A percentile compares a stretch with the other conserved stretches of the same genome.
These are phyloP conservation scores for Ophraella communa DNA, from an alignment of 2,888 invertebrate genomes.

Conservation along the genomic window DNA sequence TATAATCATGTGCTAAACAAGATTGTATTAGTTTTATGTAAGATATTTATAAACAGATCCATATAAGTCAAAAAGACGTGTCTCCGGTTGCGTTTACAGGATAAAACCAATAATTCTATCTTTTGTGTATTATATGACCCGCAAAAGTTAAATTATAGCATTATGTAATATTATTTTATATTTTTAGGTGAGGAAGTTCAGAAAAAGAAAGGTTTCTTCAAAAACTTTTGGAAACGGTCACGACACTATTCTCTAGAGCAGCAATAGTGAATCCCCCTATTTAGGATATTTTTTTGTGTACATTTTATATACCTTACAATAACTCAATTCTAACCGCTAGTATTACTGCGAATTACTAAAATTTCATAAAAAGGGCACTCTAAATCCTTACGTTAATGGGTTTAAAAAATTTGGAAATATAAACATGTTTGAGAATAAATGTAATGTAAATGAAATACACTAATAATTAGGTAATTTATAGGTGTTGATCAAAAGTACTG, in stretches of 20 bases:
- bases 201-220: constrained; percentile 88
- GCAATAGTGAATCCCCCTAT: constrained; percentile 64
- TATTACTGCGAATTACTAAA: constrained; percentile 48
- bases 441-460: constrained; percentile 15
- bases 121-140: no score
- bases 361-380: constrained; percentile 39
- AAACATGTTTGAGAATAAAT: background rate
- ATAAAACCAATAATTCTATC: no score
- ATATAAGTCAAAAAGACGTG: no score
- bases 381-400: constrained; percentile 37
- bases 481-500: no score
- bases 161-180: constrained; percentile 6
- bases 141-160: background rate
- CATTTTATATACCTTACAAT: constrained; percentile 49
- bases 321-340: constrained; percentile 49
- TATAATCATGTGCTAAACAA: no score
- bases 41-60: no score
- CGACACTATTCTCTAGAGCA: constrained; percentile 87
- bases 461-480: background rate
- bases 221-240: constrained; percentile 87
- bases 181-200: constrained; percentile 74
- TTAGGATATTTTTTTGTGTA: constrained; percentile 49
- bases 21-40: no score
- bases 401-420: background rate
- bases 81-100: no score